A percentile compares a stretch with the other conserved stretches of the same genome.
Conservation (phyloP, 2,797 vertebrate genomes). For the Aselliscus stoliczkanus region DNA sequence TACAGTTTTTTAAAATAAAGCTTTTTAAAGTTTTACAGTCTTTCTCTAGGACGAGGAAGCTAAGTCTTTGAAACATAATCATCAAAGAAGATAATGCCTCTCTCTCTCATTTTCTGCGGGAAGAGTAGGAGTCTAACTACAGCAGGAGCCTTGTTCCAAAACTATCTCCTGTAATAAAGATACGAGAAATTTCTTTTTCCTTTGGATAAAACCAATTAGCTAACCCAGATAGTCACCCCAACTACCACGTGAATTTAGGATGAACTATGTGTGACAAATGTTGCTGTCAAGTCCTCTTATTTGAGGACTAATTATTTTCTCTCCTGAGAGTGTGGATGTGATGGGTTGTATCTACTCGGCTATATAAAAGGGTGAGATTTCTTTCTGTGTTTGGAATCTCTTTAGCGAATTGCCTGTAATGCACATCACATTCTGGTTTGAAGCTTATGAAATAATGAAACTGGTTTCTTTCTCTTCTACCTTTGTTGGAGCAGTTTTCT, state of each 20-base stretch:
- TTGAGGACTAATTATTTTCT: background rate
- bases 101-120: background rate
- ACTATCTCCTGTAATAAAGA: background rate
- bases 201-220: conserved; percentile 6
- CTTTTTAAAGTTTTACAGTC: background rate
- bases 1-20: background rate
- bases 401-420: background rate
- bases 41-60: background rate
- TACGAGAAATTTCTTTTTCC: background rate
- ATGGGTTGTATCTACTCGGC: background rate
- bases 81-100: background rate
- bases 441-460: background rate
- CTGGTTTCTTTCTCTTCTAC: background rate
- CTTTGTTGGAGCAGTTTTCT: background rate
- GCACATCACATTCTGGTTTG: background rate
- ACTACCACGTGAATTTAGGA: background rate
- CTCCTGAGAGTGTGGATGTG: background rate
- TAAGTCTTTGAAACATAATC: background rate
- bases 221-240: background rate
- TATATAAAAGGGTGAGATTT: background rate
- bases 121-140: background rate
- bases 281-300: background rate
- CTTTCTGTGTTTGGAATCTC: background rate
- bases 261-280: background rate
- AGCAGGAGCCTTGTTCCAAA: background rate